phyloP scores from a whole-genome alignment of 2,797 vertebrate species.

The Pipistrellus pipistrellus region DNA sequence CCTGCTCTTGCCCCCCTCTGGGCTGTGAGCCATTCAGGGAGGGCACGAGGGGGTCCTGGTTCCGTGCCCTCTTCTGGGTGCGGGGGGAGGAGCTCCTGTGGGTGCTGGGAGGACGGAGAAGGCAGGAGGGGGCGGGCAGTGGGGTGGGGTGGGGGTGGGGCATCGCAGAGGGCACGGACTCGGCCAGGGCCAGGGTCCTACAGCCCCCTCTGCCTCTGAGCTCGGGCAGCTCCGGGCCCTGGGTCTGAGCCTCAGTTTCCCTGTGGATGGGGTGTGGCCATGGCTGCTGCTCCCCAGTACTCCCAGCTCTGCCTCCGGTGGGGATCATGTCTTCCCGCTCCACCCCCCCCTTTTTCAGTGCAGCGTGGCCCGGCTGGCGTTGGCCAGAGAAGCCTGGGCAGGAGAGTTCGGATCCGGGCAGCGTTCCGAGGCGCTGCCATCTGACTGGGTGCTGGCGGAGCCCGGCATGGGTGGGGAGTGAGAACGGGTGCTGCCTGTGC shows the following conservation, averaged over 20 bases:
- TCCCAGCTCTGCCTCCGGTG: not conserved
- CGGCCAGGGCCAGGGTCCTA: not conserved
- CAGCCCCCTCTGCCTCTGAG: not conserved
- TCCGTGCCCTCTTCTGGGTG: not conserved
- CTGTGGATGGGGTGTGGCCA: not conserved
- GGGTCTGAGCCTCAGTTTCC: not conserved
- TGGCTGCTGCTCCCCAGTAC: not conserved
- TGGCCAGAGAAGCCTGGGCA: not conserved
- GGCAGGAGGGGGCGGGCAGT: not conserved
- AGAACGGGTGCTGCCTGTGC: not conserved
- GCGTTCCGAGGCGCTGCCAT: not conserved
- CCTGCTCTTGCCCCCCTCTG: not conserved
- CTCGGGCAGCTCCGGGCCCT: not conserved
- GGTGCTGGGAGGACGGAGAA: not conserved
- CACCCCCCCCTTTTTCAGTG: not conserved
- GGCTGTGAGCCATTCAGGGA: not conserved
- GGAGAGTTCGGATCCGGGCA: not conserved
- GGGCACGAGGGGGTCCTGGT: not conserved
- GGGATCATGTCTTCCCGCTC: too few species aligned
- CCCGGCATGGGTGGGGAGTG: not conserved
- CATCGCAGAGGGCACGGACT: not conserved
- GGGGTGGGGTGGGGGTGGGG: accelerated
- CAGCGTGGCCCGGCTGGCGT: not conserved
- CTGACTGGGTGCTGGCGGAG: not conserved
- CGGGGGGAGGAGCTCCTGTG: not conserved